Evolutionary conservation across 2,888 invertebrate species (phyloP), one percentile per base, ranked within the genome.

Genomic region (Dicyrtoma fusca): DNA sequence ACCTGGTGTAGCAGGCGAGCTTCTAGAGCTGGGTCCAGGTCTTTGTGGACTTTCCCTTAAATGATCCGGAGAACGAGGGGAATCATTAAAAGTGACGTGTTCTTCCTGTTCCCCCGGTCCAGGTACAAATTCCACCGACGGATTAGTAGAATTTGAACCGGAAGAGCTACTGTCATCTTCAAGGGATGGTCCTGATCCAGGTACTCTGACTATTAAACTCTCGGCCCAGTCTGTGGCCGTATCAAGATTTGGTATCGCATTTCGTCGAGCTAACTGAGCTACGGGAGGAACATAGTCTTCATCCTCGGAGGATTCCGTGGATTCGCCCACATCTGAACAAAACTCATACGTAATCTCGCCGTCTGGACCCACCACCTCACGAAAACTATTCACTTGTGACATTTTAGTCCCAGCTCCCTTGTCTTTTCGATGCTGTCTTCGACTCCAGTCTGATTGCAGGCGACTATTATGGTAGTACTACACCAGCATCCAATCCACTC

Each of bases 281-380:
- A 47, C 55, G 1, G 61, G 65, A 6, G 45, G 55, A 19, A 42
- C 49, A 25, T 68, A 68, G 14, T 69, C 71, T 11, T 44, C 64
- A 34, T 53, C 71, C 6, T 61, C 61, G 1, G 26, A 61, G 23
- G 21, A 53, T 42, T 49, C 69, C 0, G 55, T 66, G 19, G 53
- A 19, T 1, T 73, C 73, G 14, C 25, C 68, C 14, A 17, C 51
- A 11, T n/a, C 21, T 1, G 75, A 76, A 14, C 69, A 75, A 70
- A 77, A 77, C 23, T 76, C 76, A 42, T 70, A 64, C 8, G 49
- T 25, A 45, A 69, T 69, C 71, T 76, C 73, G n/a, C 77, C 77
- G 45, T 76, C 65, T 11, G 68, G 64, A 21, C 72, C 75, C 0
- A 75, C 65, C 0, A 72, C 71, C 25, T 74, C 74, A 10, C 75